phyloP scores from a whole-genome alignment of 2,113 vertebrate species.

The Cichladusa arquata region DNA sequence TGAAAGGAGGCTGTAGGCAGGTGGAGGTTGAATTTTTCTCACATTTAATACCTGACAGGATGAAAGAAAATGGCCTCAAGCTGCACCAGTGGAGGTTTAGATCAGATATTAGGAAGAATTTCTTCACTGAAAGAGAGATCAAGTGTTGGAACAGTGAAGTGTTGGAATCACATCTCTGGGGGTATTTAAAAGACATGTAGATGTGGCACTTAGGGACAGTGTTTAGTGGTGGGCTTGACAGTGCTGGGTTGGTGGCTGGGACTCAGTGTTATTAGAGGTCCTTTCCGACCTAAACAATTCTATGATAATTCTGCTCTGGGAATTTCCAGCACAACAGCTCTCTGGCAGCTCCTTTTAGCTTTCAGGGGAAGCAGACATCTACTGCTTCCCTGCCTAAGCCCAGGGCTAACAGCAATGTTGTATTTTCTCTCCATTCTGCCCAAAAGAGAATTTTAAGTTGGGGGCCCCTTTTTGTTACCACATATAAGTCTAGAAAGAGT shows the following conservation, averaged over 20 bases:
- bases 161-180: neutral
- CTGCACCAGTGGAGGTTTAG: neutral
- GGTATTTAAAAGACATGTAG: neutral
- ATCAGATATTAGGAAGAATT: neutral
- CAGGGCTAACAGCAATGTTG: neutral
- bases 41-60: accelerated
- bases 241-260: neutral
- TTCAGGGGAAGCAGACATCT: neutral
- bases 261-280: neutral
- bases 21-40: neutral
- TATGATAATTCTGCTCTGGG: neutral
- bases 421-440: neutral
- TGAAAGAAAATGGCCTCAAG: neutral
- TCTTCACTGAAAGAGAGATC: neutral
- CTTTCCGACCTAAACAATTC: neutral
- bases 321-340: neutral
- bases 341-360: neutral
- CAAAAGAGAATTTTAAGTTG: neutral
- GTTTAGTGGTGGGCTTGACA: neutral
- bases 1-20: neutral
- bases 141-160: neutral
- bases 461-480: neutral
- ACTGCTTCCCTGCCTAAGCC: neutral
- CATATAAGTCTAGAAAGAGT: neutral
- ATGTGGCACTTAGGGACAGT: neutral